Evolutionary conservation across 2,888 invertebrate species (phyloP), one percentile per base, ranked within the genome.

Genomic region (Agonum fuliginosum): DNA sequence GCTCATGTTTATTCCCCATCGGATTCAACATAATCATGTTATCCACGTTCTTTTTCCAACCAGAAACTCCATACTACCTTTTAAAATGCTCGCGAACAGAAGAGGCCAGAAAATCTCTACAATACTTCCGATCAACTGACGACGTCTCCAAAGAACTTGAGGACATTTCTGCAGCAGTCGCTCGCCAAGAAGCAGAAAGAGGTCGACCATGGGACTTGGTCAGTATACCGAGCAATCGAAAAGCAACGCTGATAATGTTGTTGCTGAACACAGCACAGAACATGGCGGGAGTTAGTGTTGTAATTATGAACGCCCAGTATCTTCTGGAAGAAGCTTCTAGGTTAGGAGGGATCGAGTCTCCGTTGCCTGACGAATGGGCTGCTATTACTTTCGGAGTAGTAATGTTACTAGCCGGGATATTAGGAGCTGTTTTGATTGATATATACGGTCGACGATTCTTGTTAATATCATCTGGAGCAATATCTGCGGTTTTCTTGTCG

Each of bases 41-140:
- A 3, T 72, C 82, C 5, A 82, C 85, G 0, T 86, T 86, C 78
- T 82, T 84, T 0, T 86, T 86, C 79, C 85, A 86, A 84, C 87
- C 86, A 1, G 86, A 87, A 79, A 85, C 84, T 1, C 87, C 87
- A 0, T 86, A 87, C 79, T 87, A 83, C 73, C 79, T 85, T 0
- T 78, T 86, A 0, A 80, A 83, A 22, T 83, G 83, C 71, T 83
- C 83, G 8, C 81, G 83, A 62, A 78, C 79, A 19, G 84, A 84
- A 3, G 79, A 82, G 54, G 86, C 86, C 0, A 80, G 80, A 77
- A 83, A 81, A 80, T 82, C 86, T 2, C 65, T 86, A 46, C 48
- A 51, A 48, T 10, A 43, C 37, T 19, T 43, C 12, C 19, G 41
- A 27, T 10, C 22, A 3, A 27, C 6, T 14, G 79, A 78, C 5